phyloP scores from a whole-genome alignment of 2,888 invertebrate species.

The Erpobdella octoculata region DNA sequence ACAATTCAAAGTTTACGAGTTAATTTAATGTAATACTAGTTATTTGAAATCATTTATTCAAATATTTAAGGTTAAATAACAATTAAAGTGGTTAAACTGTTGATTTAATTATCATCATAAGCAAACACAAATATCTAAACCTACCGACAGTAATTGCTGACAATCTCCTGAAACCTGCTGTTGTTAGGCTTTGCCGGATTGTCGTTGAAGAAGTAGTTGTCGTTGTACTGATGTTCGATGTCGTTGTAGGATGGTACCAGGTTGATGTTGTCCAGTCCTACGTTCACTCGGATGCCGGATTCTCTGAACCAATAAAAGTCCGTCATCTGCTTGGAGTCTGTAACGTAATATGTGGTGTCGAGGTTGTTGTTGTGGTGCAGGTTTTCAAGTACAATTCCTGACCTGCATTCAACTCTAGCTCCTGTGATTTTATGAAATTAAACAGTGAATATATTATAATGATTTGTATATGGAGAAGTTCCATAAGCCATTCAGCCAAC shows the following conservation, averaged over 20 bases:
- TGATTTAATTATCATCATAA: neutral
- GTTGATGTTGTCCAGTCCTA: slow-evolving; percentile 45
- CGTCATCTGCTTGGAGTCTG: slow-evolving; percentile 45
- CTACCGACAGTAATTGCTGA: slow-evolving; percentile 46
- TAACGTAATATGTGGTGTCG: slow-evolving; percentile 43
- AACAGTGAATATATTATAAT: too few species aligned
- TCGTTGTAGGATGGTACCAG: slow-evolving; percentile 48
- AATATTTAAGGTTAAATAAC: too few species aligned
- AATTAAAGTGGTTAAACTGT: too few species aligned
- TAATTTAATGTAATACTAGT: too few species aligned
- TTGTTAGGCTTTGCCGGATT: slow-evolving; percentile 38
- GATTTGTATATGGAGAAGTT: too few species aligned
- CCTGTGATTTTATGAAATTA: slow-evolving; percentile 6
- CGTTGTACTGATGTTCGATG: slow-evolving; percentile 42
- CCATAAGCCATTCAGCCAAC: too few species aligned
- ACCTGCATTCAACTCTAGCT: neutral
- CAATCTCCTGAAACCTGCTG: slow-evolving; percentile 39
- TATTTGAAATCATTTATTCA: too few species aligned
- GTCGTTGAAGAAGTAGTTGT: slow-evolving; percentile 40
- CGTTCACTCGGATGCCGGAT: slow-evolving; percentile 45
- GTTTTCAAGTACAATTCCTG: slow-evolving; percentile 38
- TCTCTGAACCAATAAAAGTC: slow-evolving; percentile 45
- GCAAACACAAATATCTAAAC: neutral
- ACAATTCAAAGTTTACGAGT: too few species aligned
- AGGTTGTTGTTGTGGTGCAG: slow-evolving; percentile 41